Evolutionary conservation across 2,888 invertebrate species (phyloP), one percentile per base, ranked within the genome.

Genomic region (Orthonevra nobilis): DNA sequence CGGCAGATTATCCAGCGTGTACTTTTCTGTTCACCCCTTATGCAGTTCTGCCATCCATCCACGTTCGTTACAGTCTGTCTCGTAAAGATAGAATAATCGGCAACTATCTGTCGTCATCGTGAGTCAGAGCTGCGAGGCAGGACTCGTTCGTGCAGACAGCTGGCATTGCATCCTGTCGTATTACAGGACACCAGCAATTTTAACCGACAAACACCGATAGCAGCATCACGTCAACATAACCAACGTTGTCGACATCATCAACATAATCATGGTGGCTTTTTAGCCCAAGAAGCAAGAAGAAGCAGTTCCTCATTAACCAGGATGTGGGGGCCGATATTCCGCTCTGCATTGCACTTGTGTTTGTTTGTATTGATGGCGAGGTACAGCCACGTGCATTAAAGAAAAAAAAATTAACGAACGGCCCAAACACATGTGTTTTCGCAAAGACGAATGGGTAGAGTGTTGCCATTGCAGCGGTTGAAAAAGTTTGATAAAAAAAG

Each of bases 191-290:
- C 14, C 36, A 42, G 36, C 36, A 46, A 20, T 14, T 34, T 38
- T 28, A 74, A 52, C 72, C 54, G 64, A 77, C 72, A 72, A 72
- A 58, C 77, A 72, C 66, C 77, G 77, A 77, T 72, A 54, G 72
- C 70, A 75, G 42, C 64, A 52, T 54, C 70, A 64, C n/a, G n/a
- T 34, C 63, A 50, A 28, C 73, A 44, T 46, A 58, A 68, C 38
- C 56, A 38, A 42, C 63, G 34, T 70, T 52, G 44, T 63, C 54
- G 42, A 52, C 44, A 52, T 52, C 58, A 58, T 54, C 68, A 54
- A 30, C 56, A 50, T 34, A 40, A 58, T 58, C 68, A 23, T 17
- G 30, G 44, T 42, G 15, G 58, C 52, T 60, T 48, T 72, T 58
- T 63, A 40, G 32, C 20, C 58, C 64, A 72, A 40, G 63, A 64